These are phyloP conservation scores for Steinernema feltiae DNA, from an alignment of 1,140 invertebrate genomes.

Conservation along the genomic window DNA sequence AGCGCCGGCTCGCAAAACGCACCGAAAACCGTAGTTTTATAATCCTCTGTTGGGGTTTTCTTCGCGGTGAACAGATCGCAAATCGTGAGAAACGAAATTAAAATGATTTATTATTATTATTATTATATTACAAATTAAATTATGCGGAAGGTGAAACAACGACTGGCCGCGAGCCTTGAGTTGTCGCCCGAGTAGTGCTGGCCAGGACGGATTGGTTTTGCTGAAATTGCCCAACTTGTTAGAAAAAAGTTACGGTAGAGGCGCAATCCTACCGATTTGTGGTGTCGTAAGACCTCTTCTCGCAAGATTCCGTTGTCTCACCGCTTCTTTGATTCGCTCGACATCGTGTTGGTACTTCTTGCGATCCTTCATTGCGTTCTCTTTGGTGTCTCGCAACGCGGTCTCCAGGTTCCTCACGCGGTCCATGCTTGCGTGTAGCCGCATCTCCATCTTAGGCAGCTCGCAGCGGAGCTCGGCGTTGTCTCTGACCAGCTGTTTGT, in stretches of 20 bases:
- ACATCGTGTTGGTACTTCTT: constrained; percentile 98
- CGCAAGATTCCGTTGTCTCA: constrained; percentile 90
- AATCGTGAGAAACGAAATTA: not conserved
- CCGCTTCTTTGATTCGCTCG: constrained; percentile 97
- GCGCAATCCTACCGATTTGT: constrained; percentile 84
- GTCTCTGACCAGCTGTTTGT: constrained; percentile 79
- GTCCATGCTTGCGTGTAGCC: constrained; percentile 91
- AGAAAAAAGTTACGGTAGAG: not conserved
- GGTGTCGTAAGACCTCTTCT: constrained; percentile 70
- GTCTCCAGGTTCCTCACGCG: constrained; percentile 92
- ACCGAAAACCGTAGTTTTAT: not conserved
- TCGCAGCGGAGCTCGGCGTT: constrained; percentile 97
- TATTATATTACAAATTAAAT: constrained; percentile 14
- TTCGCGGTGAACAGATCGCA: not conserved
- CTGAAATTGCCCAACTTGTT: constrained; percentile 20
- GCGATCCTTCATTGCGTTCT: constrained; percentile 94
- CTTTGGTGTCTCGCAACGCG: constrained; percentile 93
- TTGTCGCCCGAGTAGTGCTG: constrained; percentile 45
- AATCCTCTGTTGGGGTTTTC: constrained; percentile 8
- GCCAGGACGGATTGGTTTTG: constrained; percentile 55
- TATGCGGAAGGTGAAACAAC: constrained; percentile 12
- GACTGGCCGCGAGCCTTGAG: constrained; percentile 7
- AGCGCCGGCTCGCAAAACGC: too few species aligned
- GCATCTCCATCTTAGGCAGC: constrained; percentile 93
- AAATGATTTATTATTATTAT: not conserved